These are phyloP conservation scores for Diachrysia chrysitis DNA, from an alignment of 2,888 invertebrate genomes.

Conservation along the genomic window DNA sequence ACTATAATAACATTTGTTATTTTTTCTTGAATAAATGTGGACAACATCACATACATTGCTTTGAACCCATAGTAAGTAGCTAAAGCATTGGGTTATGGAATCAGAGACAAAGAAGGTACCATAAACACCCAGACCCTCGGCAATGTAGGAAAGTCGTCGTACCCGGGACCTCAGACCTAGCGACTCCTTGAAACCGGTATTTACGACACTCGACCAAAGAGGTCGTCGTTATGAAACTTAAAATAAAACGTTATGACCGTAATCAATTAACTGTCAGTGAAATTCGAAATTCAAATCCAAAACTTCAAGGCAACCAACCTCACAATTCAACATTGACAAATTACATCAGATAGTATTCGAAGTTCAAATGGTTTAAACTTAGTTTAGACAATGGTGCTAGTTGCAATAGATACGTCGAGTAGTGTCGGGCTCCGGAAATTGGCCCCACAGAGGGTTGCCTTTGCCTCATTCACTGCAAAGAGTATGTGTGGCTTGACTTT, in stretches of 20 bases:
- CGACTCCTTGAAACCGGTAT: too few species aligned
- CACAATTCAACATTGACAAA: conserved; percentile 40
- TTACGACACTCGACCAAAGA: neutral
- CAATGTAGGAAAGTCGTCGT: too few species aligned
- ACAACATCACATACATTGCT: too few species aligned
- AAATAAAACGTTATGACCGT: neutral
- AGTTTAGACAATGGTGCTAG: conserved; percentile 51
- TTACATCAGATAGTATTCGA: conserved; percentile 40
- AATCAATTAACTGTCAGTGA: neutral
- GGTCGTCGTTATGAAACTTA: neutral
- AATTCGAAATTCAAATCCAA: conserved; percentile 27
- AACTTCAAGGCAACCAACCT: conserved; percentile 25
- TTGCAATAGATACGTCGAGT: conserved; percentile 52
- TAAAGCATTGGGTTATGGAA: too few species aligned
- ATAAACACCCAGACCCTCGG: too few species aligned
- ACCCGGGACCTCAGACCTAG: too few species aligned
- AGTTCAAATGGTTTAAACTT: conserved; percentile 42
- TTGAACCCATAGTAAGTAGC: too few species aligned
- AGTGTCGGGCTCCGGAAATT: conserved; percentile 59
- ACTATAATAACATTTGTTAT: too few species aligned
- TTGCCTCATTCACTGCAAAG: conserved; percentile 44
- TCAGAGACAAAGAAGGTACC: too few species aligned
- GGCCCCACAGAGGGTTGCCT: conserved; percentile 45
- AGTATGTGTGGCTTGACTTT: conserved; percentile 46
- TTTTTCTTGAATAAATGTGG: too few species aligned